Evolutionary conservation across 2,888 invertebrate genomes (phyloP), one percentile per base, ranked within the genome.

Genomic region (Apamea crenata): DNA sequence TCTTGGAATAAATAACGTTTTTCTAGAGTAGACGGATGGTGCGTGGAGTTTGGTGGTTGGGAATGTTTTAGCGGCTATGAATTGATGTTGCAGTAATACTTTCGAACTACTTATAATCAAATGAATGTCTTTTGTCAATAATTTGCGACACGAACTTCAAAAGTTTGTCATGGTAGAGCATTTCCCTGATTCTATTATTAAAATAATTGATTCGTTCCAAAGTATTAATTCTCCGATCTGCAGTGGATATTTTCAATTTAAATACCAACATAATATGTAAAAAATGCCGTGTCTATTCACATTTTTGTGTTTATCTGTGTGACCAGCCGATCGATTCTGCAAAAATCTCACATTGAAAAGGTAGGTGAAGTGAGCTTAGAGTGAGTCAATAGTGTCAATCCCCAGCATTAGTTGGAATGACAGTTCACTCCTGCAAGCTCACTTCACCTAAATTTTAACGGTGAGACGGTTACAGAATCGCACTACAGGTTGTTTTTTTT

Each of bases 1-100:
- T 90, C 84, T 80, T 65, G 66, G 86, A 89, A 89, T 90, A 90
- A 87, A 90, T 90, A 88, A 84, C 66, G 85, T 82, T 83, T 85
- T 82, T 86, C 74, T 78, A 50, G 81, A 81, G 77, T 74, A 74
- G 74, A 78, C 59, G 47, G 66, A 78, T 88, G 70, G 74, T 69
- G 36, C 36, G 47, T 61, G 25, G 59, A 59, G 18, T 65, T 18
- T 56, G 29, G 69, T 32, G 25, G 32, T 50, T 65, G 25, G 32
- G 59, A 72, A 76, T 77, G 56, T 71, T 70, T 83, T 67, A 40
- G 40, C 0, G 32, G 14, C 12, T 72, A 53, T 61, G 18, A 68
- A 72, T 32, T 10, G 6, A 59, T 56, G 8, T 56, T 65, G 3
- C n/a, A n/a, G 25, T 0, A 10, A 25, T 32, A 25, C 32, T 44